These are phyloP conservation scores for Danionella dracula DNA, from an alignment of 2,797 vertebrate species.

Conservation along the genomic window DNA sequence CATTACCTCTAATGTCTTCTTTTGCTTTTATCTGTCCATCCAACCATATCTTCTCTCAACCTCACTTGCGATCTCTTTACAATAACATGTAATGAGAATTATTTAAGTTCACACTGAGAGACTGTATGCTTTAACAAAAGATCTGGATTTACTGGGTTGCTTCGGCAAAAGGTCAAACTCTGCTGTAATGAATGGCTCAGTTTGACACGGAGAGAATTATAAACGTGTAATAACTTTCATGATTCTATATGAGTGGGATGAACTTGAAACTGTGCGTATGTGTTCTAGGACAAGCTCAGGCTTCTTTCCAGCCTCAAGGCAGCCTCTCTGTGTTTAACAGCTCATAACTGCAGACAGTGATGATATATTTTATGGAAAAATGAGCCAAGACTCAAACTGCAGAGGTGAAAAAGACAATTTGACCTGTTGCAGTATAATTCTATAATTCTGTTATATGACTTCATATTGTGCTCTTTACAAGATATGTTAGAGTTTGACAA, in stretches of 20 bases:
- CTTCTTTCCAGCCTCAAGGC: slow-evolving; percentile 52
- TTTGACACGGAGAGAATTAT: background rate
- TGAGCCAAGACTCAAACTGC: slow-evolving; percentile 22
- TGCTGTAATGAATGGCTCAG: background rate
- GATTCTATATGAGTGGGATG: too few species aligned
- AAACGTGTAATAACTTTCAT: too few species aligned
- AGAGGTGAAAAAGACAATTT: background rate
- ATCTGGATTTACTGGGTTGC: background rate
- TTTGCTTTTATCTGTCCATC: too few species aligned
- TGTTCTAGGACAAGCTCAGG: slow-evolving; percentile 49
- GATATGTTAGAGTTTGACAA: background rate
- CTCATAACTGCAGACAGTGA: slow-evolving; percentile 64
- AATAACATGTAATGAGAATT: too few species aligned
- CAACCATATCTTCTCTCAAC: too few species aligned
- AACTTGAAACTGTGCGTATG: slow-evolving; percentile 7
- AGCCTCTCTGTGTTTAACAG: slow-evolving; percentile 55
- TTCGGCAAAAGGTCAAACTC: slow-evolving; percentile 8
- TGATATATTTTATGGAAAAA: slow-evolving; percentile 64
- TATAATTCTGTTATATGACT: slow-evolving; percentile 7
- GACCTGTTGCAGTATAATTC: background rate
- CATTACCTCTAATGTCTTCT: too few species aligned
- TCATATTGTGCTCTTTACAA: background rate
- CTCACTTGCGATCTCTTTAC: too few species aligned
- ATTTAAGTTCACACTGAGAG: too few species aligned
- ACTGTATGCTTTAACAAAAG: background rate